Evolutionary conservation across 2,113 vertebrate genomes (phyloP), one percentile per base, ranked within the genome.

Genomic region (Loxodonta africana): DNA sequence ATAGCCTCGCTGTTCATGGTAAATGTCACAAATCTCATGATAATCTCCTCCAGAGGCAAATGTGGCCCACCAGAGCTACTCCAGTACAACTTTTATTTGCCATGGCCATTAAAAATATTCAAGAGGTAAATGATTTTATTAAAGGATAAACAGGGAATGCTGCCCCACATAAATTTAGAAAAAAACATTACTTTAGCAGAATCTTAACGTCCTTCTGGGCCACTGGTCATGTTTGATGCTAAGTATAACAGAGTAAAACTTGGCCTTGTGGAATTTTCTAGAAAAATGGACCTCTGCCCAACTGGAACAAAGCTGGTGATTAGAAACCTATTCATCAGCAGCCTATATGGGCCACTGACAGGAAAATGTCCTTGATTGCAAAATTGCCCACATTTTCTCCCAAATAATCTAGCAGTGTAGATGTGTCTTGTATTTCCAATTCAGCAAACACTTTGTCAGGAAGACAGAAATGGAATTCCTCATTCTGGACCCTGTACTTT

Each of bases 271-370:
- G 65, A 95, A 95, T 96, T 95, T 95, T 96, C 90, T 95, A 95
- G 90, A 97, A 92, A 15, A 33, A 88, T 44, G n/a, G 62, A 69
- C 33, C 63, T 97, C 77, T 97, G 77, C 62, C 73, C 90, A 92
- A 93, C 62, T 95, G 48, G 53, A 97, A 95, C 81, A 97, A 97
- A 95, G 88, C 53, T 90, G 65, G 65, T 97, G 90, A 97, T 95
- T 95, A 94, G 71, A 90, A 96, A 97, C 30, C 80, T 73, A 97
- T 92, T 96, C 90, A 89, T 88, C 95, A 96, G 51, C n/a, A 91
- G 82, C 84, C 37, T 93, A 30, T 94, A 53, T 93, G 65, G 90
- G 86, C 62, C 88, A 81, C 63, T 94, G 96, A 96, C 71, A 92
- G 92, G 74, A 97, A 97, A 98, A 92, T 92, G 92, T 7, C 93